A percentile compares a stretch with the other conserved stretches of the same genome.
These are phyloP conservation scores for Microcebus tavaratra DNA, from an alignment of 2,113 vertebrate species.

Conservation along the genomic window DNA sequence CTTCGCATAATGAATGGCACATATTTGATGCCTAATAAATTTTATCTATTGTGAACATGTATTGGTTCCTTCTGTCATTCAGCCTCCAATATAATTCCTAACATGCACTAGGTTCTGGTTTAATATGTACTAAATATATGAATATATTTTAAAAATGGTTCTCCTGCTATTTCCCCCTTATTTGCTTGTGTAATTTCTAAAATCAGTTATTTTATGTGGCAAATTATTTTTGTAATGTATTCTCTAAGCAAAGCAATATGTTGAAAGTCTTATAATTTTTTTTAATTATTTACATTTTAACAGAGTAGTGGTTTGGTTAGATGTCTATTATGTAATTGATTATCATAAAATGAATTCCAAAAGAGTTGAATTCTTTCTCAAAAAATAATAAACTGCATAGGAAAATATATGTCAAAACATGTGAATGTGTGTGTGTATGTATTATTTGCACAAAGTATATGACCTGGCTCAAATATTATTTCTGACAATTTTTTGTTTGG, in stretches of 20 bases:
- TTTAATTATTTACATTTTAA: neutral
- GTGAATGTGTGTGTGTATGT: fast-evolving
- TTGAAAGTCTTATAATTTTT: neutral
- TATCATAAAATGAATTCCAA: neutral
- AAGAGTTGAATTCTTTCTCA: neutral
- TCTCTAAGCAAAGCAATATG: neutral
- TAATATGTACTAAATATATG: neutral
- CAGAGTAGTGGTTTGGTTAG: no score
- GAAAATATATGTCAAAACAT: neutral
- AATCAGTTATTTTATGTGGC: neutral
- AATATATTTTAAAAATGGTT: neutral
- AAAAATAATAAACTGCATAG: neutral
- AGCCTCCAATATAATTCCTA: neutral
- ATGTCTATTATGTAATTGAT: neutral
- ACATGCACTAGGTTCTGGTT: fast-evolving
- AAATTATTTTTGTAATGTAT: neutral
- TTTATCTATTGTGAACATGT: neutral
- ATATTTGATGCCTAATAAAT: neutral
- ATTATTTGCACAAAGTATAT: neutral
- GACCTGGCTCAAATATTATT: neutral
- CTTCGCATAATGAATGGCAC: neutral
- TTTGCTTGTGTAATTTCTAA: neutral
- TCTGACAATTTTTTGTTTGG: neutral
- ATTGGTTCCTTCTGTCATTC: neutral
- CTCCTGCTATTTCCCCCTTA: neutral